Percentiles rank a stretch among this genome's conserved stretches.
Conservation (phyloP, 2,888 invertebrate genomes). For the Hypomecis atomaria region DNA sequence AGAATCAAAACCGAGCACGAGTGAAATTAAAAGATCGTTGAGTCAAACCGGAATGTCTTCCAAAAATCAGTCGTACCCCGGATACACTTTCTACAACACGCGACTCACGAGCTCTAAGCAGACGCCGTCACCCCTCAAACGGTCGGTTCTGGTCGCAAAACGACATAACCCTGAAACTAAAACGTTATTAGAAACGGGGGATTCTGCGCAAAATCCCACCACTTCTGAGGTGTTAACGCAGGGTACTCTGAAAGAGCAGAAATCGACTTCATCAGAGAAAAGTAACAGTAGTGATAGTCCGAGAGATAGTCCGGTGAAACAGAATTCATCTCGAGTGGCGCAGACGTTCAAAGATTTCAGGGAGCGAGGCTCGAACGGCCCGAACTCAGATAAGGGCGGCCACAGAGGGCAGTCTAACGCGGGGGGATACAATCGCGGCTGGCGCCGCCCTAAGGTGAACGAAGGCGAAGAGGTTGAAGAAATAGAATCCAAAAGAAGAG, state of each 20-base stretch:
- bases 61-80: slow-evolving; percentile 9
- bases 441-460: neutral
- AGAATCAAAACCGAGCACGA: slow-evolving; percentile 1
- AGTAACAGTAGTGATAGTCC: neutral
- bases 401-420: neutral
- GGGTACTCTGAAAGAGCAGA: neutral
- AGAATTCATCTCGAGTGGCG: slow-evolving; percentile 16
- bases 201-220: neutral
- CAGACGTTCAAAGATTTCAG: slow-evolving; percentile 9
- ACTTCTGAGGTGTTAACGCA: neutral
- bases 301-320: slow-evolving; percentile 5
- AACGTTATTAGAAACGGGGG: neutral
- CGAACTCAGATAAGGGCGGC: neutral
- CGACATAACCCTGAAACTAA: slow-evolving; percentile 7
- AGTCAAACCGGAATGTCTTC: neutral
- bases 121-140: neutral
- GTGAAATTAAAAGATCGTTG: neutral
- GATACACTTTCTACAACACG: slow-evolving; percentile 17
- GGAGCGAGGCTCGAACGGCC: neutral
- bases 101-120: neutral
- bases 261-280: neutral
- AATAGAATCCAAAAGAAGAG: slow-evolving; percentile 21
- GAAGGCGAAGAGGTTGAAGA: slow-evolving; percentile 1
- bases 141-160: slow-evolving; percentile 18
- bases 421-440: neutral